Evolutionary conservation across 2,113 vertebrate species (phyloP).

Genomic region (Amblyornis subalaris): DNA sequence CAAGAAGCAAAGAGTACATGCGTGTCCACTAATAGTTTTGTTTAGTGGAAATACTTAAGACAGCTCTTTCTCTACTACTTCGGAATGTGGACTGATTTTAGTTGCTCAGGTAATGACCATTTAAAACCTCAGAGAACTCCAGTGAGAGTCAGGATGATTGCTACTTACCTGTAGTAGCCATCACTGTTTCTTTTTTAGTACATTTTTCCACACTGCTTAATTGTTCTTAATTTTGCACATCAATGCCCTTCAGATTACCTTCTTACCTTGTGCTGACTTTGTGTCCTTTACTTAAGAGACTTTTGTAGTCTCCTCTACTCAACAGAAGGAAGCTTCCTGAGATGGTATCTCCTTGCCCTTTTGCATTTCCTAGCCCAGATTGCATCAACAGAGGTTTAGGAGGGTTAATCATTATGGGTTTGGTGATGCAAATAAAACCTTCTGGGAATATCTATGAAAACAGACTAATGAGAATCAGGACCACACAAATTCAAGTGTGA

Average conservation of each 20-base stretch:
- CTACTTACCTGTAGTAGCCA: not conserved
- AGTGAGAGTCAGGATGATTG: not conserved
- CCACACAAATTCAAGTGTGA: fast-evolving
- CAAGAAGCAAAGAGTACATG: not conserved
- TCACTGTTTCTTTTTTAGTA: not conserved
- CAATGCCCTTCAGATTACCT: not conserved
- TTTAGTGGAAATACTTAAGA: not conserved
- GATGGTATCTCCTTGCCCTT: not conserved
- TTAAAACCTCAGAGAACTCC: not conserved
- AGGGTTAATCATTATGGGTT: not conserved
- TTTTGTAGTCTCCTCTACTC: not conserved
- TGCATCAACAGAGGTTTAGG: not conserved
- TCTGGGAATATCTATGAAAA: not conserved
- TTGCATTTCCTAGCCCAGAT: not conserved
- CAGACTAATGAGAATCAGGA: not conserved
- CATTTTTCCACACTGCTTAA: not conserved
- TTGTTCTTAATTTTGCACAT: not conserved
- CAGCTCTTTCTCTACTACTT: not conserved
- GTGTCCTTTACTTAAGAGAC: not conserved
- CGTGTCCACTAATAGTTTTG: not conserved
- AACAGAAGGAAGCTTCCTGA: not conserved
- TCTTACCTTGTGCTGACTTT: not conserved
- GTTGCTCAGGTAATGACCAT: not conserved
- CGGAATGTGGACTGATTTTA: not conserved
- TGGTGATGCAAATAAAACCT: not conserved